Evolutionary conservation across 2,888 invertebrate genomes (phyloP).

Genomic region (Calliopum simillimum): DNA sequence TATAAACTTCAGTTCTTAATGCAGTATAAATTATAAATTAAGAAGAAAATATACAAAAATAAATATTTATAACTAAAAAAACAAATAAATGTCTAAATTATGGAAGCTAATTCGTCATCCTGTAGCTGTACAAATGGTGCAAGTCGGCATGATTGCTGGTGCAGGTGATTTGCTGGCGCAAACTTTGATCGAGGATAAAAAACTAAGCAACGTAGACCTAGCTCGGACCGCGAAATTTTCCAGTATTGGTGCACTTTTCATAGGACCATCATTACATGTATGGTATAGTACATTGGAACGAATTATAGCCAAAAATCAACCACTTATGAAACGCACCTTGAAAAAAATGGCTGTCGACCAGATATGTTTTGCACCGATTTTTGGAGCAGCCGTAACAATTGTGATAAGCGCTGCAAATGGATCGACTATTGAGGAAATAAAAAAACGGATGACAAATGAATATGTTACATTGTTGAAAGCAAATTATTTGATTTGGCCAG

Average conservation of each 20-base stretch:
- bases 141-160: slow-evolving; percentile 58
- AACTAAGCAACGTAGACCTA: slow-evolving; percentile 49
- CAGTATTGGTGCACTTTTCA: slow-evolving; percentile 54
- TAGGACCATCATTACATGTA: slow-evolving; percentile 55
- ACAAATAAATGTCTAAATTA: too few relatives aligned
- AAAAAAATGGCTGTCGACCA: slow-evolving; percentile 61
- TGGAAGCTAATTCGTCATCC: background rate
- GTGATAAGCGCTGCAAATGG: slow-evolving; percentile 56
- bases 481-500: slow-evolving; percentile 59
- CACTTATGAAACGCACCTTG: slow-evolving; percentile 48
- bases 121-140: slow-evolving; percentile 29
- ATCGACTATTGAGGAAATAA: slow-evolving; percentile 45
- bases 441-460: slow-evolving; percentile 35
- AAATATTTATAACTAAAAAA: too few relatives aligned
- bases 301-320: slow-evolving; percentile 47
- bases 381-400: slow-evolving; percentile 50
- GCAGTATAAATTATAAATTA: too few relatives aligned
- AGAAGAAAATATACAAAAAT: too few relatives aligned
- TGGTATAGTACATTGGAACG: slow-evolving; percentile 57
- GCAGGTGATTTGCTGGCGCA: slow-evolving; percentile 60
- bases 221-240: slow-evolving; percentile 54
- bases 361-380: slow-evolving; percentile 54
- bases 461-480: slow-evolving; percentile 53
- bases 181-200: slow-evolving; percentile 48
- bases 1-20: too few relatives aligned